These are phyloP conservation scores for Ganaspis sp. DNA, from an alignment of 1,140 invertebrate species.

Conservation along the genomic window DNA sequence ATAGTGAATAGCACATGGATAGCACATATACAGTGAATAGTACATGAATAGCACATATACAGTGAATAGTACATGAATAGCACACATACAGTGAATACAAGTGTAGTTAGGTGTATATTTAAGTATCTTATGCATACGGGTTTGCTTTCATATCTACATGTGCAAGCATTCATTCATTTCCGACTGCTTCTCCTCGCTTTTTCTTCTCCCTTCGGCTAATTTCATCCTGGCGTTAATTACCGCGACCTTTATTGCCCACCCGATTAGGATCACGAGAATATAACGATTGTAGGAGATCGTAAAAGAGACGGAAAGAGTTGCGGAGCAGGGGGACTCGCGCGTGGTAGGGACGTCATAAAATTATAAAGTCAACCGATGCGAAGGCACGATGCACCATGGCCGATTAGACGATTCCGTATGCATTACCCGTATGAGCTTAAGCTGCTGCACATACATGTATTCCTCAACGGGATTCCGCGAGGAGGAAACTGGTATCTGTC, in stretches of 20 bases:
- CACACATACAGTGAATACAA: too few species aligned
- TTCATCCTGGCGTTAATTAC: slow-evolving; percentile 69
- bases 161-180: slow-evolving; percentile 11
- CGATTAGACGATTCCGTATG: slow-evolving; percentile 65
- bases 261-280: slow-evolving; percentile 67
- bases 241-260: slow-evolving; percentile 66
- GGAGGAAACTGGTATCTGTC: slow-evolving; percentile 37
- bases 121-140: too few species aligned
- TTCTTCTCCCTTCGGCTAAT: slow-evolving; percentile 47
- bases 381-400: slow-evolving; percentile 52
- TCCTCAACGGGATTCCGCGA: slow-evolving; percentile 40
- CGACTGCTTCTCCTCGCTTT: slow-evolving; percentile 29
- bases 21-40: too few species aligned
- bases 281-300: slow-evolving; percentile 51
- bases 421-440: slow-evolving; percentile 53
- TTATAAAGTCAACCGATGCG: slow-evolving; percentile 64
- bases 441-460: slow-evolving; percentile 31
- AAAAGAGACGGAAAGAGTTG: slow-evolving; percentile 25
- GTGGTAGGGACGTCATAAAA: slow-evolving; percentile 62
- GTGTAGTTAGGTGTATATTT: too few species aligned
- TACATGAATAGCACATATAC: too few species aligned
- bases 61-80: too few species aligned
- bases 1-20: too few species aligned
- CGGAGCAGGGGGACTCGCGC: slow-evolving; percentile 30
- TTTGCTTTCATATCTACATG: too few species aligned